Base-by-base conservation (phyloP, 1,140 invertebrate genomes). In the Dreissena polymorpha region DNA sequence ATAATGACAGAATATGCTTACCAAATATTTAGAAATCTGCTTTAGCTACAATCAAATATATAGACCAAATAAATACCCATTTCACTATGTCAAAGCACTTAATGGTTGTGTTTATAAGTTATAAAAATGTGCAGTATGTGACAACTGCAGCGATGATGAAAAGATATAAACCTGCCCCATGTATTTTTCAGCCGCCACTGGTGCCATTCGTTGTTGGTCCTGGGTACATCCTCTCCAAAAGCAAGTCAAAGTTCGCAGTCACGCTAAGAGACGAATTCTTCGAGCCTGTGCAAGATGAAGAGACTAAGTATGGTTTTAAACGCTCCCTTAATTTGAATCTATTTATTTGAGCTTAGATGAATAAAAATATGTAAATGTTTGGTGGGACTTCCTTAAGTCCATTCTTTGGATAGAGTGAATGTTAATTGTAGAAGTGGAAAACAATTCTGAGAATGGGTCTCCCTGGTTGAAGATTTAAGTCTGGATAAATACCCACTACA, bases 221-320 rank as follows among this genome's bases (percentile, higher is more conserved):
- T 12, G 91, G 91, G 12, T 92, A 92, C 72, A 89, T 91, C 27
- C 78, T 91, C 63, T 89, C 88, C 12, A 89, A 86, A 79, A 92
- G 89, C 85, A 92, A 92, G 75, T 85, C 85, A 14, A 90, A 90
- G 80, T 89, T 84, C 85, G 86, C 87, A 25, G 86, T 91, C 67
- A 90, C 89, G 50, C 84, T 92, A 21, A 91, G 89, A 82, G 90
- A 92, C 39, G 89, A 92, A 64, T 91, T 91, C 75, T 92, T 92
- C 75, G 88, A 91, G 8, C 84, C 87, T 21, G 64, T 84, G 13
- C 74, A 67, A 13, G 89, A 89, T 25, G 88, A 87, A 72, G 84
- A 85, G 29, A 67, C 72, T 8, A 90, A 87, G 88, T 89, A 84
- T 78, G 85, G 73, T 10, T 39, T 39, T 39, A 25, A 21, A 21